A percentile compares a stretch with the other conserved stretches of the same genome.
phyloP scores from a whole-genome alignment of 2,888 invertebrate species.

The Caenorhabditis parvicauda region DNA sequence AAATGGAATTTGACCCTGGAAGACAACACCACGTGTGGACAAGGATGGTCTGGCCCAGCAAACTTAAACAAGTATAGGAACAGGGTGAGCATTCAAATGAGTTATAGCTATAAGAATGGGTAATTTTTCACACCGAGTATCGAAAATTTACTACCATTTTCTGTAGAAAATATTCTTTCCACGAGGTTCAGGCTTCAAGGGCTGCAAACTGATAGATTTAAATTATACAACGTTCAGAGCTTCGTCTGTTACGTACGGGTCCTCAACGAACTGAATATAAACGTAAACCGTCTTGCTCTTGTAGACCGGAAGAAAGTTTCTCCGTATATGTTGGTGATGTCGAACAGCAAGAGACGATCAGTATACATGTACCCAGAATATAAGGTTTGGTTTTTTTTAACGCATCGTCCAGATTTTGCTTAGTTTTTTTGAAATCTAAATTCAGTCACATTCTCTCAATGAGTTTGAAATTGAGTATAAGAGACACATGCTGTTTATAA shows the following conservation, averaged over 20 bases:
- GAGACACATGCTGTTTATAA: neutral
- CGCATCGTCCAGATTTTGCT: too few species aligned
- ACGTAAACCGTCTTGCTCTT: constrained; percentile 22
- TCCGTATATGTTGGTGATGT: constrained; percentile 40
- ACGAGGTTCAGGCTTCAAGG: too few species aligned
- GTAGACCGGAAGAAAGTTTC: constrained; percentile 31
- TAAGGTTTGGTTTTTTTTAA: constrained; percentile 20
- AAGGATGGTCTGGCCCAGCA: constrained; percentile 35
- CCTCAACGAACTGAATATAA: constrained; percentile 24
- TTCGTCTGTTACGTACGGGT: constrained; percentile 35
- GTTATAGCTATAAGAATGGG: neutral
- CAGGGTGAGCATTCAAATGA: constrained; percentile 13
- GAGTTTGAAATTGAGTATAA: neutral
- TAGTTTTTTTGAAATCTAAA: neutral
- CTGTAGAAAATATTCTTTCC: too few species aligned
- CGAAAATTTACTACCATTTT: too few species aligned
- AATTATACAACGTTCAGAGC: constrained; percentile 2
- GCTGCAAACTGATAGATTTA: too few species aligned
- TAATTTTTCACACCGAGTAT: neutral
- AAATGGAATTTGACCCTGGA: constrained; percentile 25
- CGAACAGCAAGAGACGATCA: constrained; percentile 17
- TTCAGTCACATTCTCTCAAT: too few species aligned
- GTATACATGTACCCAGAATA: constrained; percentile 42
- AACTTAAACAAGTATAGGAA: constrained; percentile 30
- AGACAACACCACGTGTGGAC: constrained; percentile 31